Conservation (phyloP, 2,888 invertebrate species). For the Drosophila tanythrix region DNA sequence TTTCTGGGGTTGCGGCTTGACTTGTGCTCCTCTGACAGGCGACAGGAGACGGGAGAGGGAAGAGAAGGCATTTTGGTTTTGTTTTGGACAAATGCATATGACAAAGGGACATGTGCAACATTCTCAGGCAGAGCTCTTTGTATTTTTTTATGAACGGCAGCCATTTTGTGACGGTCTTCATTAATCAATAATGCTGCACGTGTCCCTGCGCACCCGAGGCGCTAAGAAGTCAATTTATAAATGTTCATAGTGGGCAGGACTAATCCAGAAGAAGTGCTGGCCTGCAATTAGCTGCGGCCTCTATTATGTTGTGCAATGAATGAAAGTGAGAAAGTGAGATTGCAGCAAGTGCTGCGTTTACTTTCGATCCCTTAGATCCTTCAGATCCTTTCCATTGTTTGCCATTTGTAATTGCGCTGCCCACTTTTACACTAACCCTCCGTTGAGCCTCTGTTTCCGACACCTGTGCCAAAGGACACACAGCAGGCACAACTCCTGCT, state of each 20-base stretch:
- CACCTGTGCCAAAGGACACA: slow-evolving; percentile 63
- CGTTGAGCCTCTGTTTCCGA: not conserved
- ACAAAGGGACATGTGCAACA: slow-evolving; percentile 78
- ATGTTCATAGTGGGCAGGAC: slow-evolving; percentile 44
- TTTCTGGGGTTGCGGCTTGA: slow-evolving; percentile 44
- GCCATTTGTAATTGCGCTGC: slow-evolving; percentile 64
- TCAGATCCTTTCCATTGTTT: slow-evolving; percentile 47
- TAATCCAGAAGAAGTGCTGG: slow-evolving; percentile 29
- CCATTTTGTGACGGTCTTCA: slow-evolving; percentile 62
- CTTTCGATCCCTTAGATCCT: slow-evolving; percentile 1
- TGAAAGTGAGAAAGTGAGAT: slow-evolving; percentile 79
- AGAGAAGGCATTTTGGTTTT: slow-evolving; percentile 55
- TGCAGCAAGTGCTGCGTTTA: slow-evolving; percentile 44
- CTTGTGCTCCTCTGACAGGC: slow-evolving; percentile 63
- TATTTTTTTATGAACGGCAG: slow-evolving; percentile 25
- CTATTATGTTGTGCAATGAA: slow-evolving; percentile 79
- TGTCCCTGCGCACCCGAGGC: slow-evolving; percentile 54
- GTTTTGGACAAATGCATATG: slow-evolving; percentile 44
- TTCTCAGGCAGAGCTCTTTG: slow-evolving; percentile 17
- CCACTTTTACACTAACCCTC: slow-evolving; percentile 62
- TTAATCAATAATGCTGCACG: slow-evolving; percentile 70
- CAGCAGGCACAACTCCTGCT: slow-evolving; percentile 47
- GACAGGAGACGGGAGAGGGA: slow-evolving; percentile 14
- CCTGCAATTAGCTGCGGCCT: slow-evolving; percentile 64
- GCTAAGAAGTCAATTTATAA: slow-evolving; percentile 79